Percentiles rank a stretch among this genome's conserved stretches.
Evolutionary conservation across 1,140 invertebrate species (phyloP).

Genomic region (Vollenhovia emeryi): DNA sequence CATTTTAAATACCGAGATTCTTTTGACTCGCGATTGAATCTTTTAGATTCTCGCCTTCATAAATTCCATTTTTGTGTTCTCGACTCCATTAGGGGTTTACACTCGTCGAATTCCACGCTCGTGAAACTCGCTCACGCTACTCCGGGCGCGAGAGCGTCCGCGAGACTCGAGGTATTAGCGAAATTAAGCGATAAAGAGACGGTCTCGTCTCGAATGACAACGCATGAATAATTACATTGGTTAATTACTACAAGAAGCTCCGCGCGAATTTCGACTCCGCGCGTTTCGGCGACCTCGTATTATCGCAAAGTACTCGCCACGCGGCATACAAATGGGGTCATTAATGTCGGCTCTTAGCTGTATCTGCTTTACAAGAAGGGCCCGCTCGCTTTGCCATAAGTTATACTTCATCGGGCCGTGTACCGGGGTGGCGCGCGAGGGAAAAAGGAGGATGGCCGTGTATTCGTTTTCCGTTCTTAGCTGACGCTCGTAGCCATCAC

Average conservation of each 20-base stretch:
- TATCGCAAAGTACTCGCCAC: slow-evolving; percentile 14
- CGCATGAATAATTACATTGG: not conserved
- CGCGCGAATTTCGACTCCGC: not conserved
- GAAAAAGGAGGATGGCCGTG: slow-evolving; percentile 37
- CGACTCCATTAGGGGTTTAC: not conserved
- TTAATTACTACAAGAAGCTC: not conserved
- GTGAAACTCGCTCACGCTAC: not conserved
- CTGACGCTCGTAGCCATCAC: slow-evolving; percentile 23
- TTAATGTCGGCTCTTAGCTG: slow-evolving; percentile 52
- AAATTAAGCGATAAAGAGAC: not conserved
- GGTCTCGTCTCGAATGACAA: not conserved
- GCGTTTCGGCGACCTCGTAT: slow-evolving; percentile 18
- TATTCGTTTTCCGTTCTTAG: slow-evolving; percentile 50
- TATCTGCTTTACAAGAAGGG: slow-evolving; percentile 50
- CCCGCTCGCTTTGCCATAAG: slow-evolving; percentile 36
- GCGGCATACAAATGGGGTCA: slow-evolving; percentile 48
- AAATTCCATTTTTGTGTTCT: slow-evolving; percentile 15
- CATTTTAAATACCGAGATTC: not conserved
- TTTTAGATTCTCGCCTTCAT: not conserved
- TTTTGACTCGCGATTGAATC: not conserved
- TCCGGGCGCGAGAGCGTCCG: no score
- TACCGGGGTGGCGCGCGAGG: not conserved
- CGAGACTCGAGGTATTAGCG: not conserved
- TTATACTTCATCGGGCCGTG: slow-evolving; percentile 29
- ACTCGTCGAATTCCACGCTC: not conserved